Evolutionary conservation across 2,113 vertebrate genomes (phyloP), one percentile per base, ranked within the genome.

Genomic region (Oncorhynchus clarkii): DNA sequence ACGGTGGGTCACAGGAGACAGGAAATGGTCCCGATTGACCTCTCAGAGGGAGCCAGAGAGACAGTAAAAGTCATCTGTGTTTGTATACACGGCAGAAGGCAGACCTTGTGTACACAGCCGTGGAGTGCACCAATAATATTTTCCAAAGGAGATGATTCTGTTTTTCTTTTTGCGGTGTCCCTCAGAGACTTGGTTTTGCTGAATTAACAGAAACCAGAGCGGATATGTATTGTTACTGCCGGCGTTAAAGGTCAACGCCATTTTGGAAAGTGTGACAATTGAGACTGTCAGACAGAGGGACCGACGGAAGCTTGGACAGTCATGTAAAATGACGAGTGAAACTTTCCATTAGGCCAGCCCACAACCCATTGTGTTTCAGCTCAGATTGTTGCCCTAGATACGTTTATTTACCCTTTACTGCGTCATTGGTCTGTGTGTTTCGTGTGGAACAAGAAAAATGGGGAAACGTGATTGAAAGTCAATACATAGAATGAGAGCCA

Each of bases 61-160:
- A 89, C 88, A 82, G 78, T 80, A 78, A 84, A 67, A 72, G 66
- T 88, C 82, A 77, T 90, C 84, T 85, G 87, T 91, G 88, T 91
- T 89, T 91, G 83, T 90, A 88, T 84, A 80, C 81, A 78, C 81
- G 74, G 84, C 76, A 84, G 80, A 74, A 39, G 78, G 45, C 74
- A 70, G 81, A 83, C 74, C 81, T 77, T 79, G 76, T 85, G 79
- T 81, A 83, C 88, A 86, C 70, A 70, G 81, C 76, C 76, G 57
- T 5, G 16, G 34, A 83, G 80, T 54, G 74, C 69, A 54, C 78
- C 81, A 74, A 89, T 84, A 88, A 91, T 89, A 88, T 92, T 93
- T 92, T 92, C 86, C 88, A 85, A 84, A 81, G 86, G 84, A 89
- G 84, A 85, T 86, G 80, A 86, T 78, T 87, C 76, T 84, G 65